phyloP scores from a whole-genome alignment of 2,797 vertebrate genomes.

The Sitta carolinensis region DNA sequence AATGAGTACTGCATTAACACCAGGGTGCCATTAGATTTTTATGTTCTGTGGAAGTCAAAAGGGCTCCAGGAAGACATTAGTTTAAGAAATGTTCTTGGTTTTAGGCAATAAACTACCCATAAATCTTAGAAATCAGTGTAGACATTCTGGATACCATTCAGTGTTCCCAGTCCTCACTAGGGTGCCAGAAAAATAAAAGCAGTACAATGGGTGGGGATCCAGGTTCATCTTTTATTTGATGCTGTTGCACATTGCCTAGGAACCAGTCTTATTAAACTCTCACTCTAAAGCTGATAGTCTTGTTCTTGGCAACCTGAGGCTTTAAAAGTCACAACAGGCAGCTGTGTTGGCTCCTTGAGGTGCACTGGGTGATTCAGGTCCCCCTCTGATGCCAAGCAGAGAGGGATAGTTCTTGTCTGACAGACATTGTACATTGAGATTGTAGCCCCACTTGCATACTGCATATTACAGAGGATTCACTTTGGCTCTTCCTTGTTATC shows the following conservation, averaged over 20 bases:
- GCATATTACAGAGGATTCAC: not conserved
- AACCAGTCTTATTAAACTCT: not conserved
- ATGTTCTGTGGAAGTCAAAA: not conserved
- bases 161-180: not conserved
- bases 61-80: not conserved
- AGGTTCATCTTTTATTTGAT: not conserved
- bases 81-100: not conserved
- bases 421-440: not conserved
- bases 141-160: not conserved
- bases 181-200: not conserved
- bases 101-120: not conserved
- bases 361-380: not conserved
- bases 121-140: not conserved
- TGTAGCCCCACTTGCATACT: not conserved
- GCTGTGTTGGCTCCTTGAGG: not conserved
- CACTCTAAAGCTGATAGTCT: not conserved
- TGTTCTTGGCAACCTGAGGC: not conserved
- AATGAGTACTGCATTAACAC: not conserved
- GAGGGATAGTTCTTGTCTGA: not conserved
- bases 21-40: not conserved
- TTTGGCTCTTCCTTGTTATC: not conserved
- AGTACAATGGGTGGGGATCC: not conserved
- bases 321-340: not conserved
- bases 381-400: not conserved
- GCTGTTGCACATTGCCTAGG: not conserved